These are phyloP conservation scores for Petrocephalus sullivani DNA, from an alignment of 2,797 vertebrate species.

Conservation along the genomic window DNA sequence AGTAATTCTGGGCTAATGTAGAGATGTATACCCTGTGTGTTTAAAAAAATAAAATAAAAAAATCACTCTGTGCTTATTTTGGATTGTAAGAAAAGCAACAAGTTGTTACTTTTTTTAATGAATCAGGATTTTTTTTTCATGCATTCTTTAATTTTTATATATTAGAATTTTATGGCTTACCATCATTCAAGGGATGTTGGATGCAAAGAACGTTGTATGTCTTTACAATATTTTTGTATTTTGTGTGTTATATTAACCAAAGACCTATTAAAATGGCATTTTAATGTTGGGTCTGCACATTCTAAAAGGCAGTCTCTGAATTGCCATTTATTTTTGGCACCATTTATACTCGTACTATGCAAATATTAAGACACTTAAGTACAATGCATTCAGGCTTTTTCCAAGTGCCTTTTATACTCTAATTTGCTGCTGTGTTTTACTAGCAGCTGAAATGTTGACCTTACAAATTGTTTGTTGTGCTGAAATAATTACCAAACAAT, in stretches of 20 bases:
- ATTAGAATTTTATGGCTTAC: not conserved
- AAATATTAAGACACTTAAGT: slow-evolving; percentile 2
- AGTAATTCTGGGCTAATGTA: not conserved
- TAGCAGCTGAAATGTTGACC: slow-evolving; percentile 8
- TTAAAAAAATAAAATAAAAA: too few relatives aligned
- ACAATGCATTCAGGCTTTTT: not conserved
- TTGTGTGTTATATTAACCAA: not conserved
- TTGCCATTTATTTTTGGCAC: not conserved
- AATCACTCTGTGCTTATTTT: not conserved
- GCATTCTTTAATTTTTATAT: not conserved
- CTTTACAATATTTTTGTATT: slow-evolving; percentile 5
- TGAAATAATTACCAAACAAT: not conserved
- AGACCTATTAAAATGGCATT: not conserved
- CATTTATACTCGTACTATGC: slow-evolving; percentile 15
- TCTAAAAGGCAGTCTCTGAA: not conserved
- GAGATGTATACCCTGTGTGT: not conserved
- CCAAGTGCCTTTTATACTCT: slow-evolving; percentile 8
- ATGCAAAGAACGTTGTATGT: not conserved
- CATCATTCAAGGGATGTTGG: not conserved
- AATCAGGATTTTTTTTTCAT: not conserved
- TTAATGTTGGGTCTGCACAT: not conserved
- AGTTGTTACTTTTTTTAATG: not conserved
- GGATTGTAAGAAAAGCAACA: not conserved
- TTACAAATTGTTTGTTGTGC: not conserved
- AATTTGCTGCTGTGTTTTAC: slow-evolving; percentile 5